A percentile compares a stretch with the other conserved stretches of the same genome.
Conservation (phyloP, 2,113 vertebrate genomes). For the Embiotoca jacksoni region DNA sequence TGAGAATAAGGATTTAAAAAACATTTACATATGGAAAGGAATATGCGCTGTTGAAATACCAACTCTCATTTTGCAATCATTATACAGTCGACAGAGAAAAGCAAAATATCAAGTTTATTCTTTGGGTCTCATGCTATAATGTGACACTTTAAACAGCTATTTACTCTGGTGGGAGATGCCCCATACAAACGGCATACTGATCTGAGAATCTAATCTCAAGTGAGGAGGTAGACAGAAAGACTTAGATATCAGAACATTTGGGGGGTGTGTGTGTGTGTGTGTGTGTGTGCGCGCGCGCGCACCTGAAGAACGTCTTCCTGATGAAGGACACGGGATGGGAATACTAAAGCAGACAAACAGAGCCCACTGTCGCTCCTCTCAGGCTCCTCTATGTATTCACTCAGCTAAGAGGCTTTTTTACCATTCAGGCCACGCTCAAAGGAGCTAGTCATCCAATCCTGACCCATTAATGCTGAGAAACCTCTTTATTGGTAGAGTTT, state of each 20-base stretch:
- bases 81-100: constrained; percentile 34
- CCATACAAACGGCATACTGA: constrained; percentile 69
- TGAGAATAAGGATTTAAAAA: background rate
- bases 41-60: constrained; percentile 16
- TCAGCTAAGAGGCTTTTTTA: constrained; percentile 81
- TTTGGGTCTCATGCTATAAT: constrained; percentile 43
- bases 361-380: constrained; percentile 78
- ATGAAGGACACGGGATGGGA: constrained; percentile 73
- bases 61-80: constrained; percentile 40
- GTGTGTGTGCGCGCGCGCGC: constrained; percentile 36
- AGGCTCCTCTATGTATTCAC: constrained; percentile 82
- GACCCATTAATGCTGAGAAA: constrained; percentile 83
- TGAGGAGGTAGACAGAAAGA: constrained; percentile 59
- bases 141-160: constrained; percentile 55
- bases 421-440: constrained; percentile 83
- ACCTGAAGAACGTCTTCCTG: constrained; percentile 73
- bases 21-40: constrained; percentile 40
- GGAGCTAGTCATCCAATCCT: constrained; percentile 81
- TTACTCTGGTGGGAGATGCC: constrained; percentile 52
- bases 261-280: constrained; percentile 39
- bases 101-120: constrained; percentile 38
- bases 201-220: constrained; percentile 69
- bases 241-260: constrained; percentile 67
- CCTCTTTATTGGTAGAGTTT: constrained; percentile 80
- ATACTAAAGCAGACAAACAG: constrained; percentile 83